Evolutionary conservation across 2,797 vertebrate genomes (phyloP).

Genomic region (Fundulus diaphanus): DNA sequence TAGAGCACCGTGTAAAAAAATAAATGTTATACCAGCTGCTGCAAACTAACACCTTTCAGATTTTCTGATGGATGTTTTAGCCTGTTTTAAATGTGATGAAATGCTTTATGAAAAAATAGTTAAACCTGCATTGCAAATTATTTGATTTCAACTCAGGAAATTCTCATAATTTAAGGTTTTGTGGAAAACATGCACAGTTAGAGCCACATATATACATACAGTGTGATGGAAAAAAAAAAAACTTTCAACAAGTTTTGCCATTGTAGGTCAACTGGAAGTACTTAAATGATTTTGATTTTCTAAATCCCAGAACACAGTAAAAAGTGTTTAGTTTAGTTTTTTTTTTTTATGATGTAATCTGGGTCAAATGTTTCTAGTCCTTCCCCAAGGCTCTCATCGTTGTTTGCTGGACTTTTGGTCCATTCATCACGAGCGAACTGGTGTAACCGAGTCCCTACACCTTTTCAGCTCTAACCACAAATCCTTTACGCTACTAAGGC

Average conservation of each 20-base stretch:
- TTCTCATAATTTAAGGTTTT: not conserved
- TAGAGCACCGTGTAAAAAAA: not conserved
- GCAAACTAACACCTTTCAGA: slow-evolving; percentile 18
- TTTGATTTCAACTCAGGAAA: not conserved
- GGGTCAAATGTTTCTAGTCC: too few relatives aligned
- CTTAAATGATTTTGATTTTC: not conserved
- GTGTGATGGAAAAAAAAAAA: not conserved
- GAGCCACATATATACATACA: not conserved
- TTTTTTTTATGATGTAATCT: not conserved
- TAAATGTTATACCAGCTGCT: not conserved
- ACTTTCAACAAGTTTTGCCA: not conserved
- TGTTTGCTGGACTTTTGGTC: too few relatives aligned
- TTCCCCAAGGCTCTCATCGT: too few relatives aligned
- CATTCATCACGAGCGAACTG: too few relatives aligned
- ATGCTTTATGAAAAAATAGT: not conserved
- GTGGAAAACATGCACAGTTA: not conserved
- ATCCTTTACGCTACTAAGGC: too few relatives aligned
- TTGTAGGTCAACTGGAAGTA: too few relatives aligned
- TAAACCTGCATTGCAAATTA: not conserved
- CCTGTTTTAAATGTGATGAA: not conserved
- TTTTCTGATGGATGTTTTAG: slow-evolving; percentile 22
- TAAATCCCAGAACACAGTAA: not conserved
- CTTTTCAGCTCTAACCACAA: too few relatives aligned
- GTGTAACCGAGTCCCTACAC: too few relatives aligned
- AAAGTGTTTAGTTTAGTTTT: not conserved